These are phyloP conservation scores for Tachysurus vachellii DNA, from an alignment of 2,113 vertebrate species.

Conservation along the genomic window DNA sequence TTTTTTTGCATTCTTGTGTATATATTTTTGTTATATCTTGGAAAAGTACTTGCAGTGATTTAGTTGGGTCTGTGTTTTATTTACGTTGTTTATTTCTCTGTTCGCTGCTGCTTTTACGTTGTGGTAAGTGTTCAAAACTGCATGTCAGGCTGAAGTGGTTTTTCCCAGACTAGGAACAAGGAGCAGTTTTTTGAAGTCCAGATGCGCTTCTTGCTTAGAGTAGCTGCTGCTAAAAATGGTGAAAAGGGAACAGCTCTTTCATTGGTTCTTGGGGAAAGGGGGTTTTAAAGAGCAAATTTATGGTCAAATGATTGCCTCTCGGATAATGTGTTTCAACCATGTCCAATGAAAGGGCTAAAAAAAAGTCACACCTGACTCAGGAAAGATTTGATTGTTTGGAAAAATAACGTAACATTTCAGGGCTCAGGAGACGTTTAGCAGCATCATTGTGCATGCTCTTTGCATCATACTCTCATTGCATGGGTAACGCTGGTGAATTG, in stretches of 20 bases:
- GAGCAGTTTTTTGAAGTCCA: constrained; percentile 57
- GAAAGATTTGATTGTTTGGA: constrained; percentile 50
- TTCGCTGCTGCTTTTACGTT: constrained; percentile 82
- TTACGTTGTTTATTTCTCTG: constrained; percentile 76
- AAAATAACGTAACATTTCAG: constrained; percentile 37
- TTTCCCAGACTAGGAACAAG: constrained; percentile 58
- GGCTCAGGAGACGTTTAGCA: constrained; percentile 36
- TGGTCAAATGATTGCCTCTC: not conserved
- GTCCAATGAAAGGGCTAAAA: constrained; percentile 74
- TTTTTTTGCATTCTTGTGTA: constrained; percentile 17
- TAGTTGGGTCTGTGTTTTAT: constrained; percentile 64
- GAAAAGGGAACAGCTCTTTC: constrained; percentile 71
- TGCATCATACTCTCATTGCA: constrained; percentile 71
- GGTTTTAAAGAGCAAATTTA: not conserved
- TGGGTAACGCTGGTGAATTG: constrained; percentile 55
- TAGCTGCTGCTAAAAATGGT: constrained; percentile 64
- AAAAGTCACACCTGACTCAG: constrained; percentile 27
- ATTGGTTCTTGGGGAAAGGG: constrained; percentile 62
- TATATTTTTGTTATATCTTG: constrained; percentile 49
- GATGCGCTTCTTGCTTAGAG: constrained; percentile 68
- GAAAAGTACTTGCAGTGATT: constrained; percentile 55
- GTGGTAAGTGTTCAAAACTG: constrained; percentile 80
- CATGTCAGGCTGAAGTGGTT: constrained; percentile 82
- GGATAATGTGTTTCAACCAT: constrained; percentile 17
- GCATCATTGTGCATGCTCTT: constrained; percentile 69